Percentiles rank a stretch among this genome's conserved stretches.
phyloP scores from a whole-genome alignment of 2,113 vertebrate species.

The Pampusana beccarii region DNA sequence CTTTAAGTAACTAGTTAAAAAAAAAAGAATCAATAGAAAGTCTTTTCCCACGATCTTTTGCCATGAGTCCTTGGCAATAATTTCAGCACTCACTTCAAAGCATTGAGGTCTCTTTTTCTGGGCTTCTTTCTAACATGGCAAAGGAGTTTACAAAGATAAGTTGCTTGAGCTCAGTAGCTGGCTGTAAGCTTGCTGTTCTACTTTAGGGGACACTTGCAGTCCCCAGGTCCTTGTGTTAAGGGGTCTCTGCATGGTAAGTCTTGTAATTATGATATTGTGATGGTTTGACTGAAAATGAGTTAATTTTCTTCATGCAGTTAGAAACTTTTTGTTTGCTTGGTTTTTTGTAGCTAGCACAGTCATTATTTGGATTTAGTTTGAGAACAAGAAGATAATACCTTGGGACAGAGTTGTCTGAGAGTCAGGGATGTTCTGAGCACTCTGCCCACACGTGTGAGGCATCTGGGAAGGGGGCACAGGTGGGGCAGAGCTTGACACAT shows the following conservation, averaged over 20 bases:
- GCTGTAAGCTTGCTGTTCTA: background rate
- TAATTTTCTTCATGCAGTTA: no score
- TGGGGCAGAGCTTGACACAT: no score
- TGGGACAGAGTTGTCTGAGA: no score
- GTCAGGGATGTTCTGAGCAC: no score
- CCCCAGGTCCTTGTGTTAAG: background rate
- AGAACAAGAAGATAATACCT: no score
- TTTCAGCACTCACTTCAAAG: slow-evolving; percentile 53
- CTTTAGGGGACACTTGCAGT: background rate
- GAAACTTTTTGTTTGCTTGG: no score
- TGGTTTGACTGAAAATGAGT: no score
- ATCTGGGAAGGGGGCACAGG: no score
- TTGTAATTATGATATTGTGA: background rate
- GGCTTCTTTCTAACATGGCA: background rate
- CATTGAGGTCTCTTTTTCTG: slow-evolving; percentile 32
- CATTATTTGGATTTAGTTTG: no score
- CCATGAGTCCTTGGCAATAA: slow-evolving; percentile 51
- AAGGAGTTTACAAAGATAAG: slow-evolving; percentile 21
- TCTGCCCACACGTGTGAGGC: no score
- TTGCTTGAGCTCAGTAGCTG: background rate
- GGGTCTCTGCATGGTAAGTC: background rate
- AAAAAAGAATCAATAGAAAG: slow-evolving; percentile 47
- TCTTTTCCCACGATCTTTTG: slow-evolving; percentile 65
- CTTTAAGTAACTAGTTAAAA: slow-evolving; percentile 46
- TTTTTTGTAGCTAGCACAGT: no score